Base-by-base conservation (phyloP, 2,113 vertebrate species). In the Notarius quadriscutis region DNA sequence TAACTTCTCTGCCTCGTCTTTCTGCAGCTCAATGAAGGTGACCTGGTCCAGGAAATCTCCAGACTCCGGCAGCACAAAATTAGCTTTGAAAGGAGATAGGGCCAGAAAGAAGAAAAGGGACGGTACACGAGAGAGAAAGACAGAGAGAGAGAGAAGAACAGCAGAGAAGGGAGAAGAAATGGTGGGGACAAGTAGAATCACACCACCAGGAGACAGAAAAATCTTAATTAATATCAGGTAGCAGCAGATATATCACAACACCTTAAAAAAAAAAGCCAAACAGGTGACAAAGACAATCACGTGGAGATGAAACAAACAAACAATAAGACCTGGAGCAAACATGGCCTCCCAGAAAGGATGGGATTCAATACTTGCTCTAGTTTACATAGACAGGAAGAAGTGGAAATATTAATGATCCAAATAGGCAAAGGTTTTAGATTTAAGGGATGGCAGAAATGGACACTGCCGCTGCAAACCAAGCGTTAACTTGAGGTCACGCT, bases 21-120 rank as follows among this genome's bases (percentile, higher is more conserved):
- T 91, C 91, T 97, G 95, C 88, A 97, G 88, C 92, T 98, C 97
- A 0, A 92, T 50, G 84, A 94, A 97, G 11, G 93, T 91, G 91
- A 98, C 97, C 0, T 92, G 95, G n/a, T 97, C 95, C 84, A 98
- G 95, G 93, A 97, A 97, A 90, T 98, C 97, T 1, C 96, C 96
- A 0, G 94, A 87, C 17, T 97, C 97, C 0, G 97, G 97, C 78
- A 98, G 91, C 0, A 96, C 92, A 88, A 96, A 98, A 94, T 98
- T 98, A 91, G 97, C 97, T 98, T 79, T 15, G 7, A 55, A 8
- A 8, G 84, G 55, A 78, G 53, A 74, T 53, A 34, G 82, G 22
- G 20, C 87, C 22, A 18, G 20, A 88, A 79, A 82, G 34, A 88
- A 72, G 7, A 41, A 41, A 41, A 67, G 25, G 69, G 91, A 90